Base-by-base conservation (phyloP, 2,113 vertebrate species). In the Lepus americanus region DNA sequence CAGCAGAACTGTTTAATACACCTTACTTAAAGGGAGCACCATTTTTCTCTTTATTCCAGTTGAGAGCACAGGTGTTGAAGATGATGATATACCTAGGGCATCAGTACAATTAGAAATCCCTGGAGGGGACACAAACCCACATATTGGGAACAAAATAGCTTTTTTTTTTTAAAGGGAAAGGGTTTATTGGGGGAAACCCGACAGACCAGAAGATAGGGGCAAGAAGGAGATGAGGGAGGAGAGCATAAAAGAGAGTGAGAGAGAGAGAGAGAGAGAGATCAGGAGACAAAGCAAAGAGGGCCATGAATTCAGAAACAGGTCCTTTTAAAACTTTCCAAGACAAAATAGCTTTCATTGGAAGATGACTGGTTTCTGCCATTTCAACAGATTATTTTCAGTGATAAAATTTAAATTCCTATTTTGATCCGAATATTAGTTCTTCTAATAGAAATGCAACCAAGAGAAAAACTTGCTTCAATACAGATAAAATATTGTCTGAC, bases 401-500 rank as follows among this genome's bases (percentile, higher is more conserved):
- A 64, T 22, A 88, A 78, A 49, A 90, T 77, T 90, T 20, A 69
- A 90, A 73, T 69, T 92, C n/a, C 51, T 51, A 49, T 83, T 81
- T 79, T 78, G 72, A 31, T 27, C 90, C 4, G 25, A 78, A 90
- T 80, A 81, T 23, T 55, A 86, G 63, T 63, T 90, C 17, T 95
- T 96, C 25, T 27, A 82, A 82, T 3, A 73, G 89, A 87, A 53
- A 83, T 8, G 4, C 55, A 94, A 90, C 8, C 20, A 94, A 69
- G 39, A 55, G 29, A 88, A 51, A 94, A 74, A 85, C 3, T 13
- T 72, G 33, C 2, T 76, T 83, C 25, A 44, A 44, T 31, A 5
- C 29, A 69, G 55, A 36, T 55, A 81, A 92, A 86, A 69, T 1
- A 23, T 36, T 81, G 91, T 89, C 63, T 31, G 69, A 51, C 20